phyloP scores from a whole-genome alignment of 2,888 invertebrate genomes.

The Iselma pallidipennis region DNA sequence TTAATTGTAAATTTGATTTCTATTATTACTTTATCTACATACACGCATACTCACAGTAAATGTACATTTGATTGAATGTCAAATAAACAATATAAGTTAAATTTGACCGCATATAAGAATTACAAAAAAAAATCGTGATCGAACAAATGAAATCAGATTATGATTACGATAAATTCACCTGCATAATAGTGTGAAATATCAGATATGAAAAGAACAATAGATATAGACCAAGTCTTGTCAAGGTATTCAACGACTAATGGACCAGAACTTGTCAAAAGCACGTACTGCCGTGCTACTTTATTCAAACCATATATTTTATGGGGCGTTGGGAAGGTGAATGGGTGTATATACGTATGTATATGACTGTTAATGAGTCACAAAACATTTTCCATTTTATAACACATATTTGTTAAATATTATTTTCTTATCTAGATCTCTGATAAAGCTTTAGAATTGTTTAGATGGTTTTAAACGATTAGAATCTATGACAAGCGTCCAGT shows the following conservation, averaged over 20 bases:
- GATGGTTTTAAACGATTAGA: too few species aligned
- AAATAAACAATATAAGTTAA: background rate
- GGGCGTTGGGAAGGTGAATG: background rate
- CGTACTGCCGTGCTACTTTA: slow-evolving; percentile 18
- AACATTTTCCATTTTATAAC: background rate
- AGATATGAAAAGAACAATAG: slow-evolving; percentile 16
- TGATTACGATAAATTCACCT: slow-evolving; percentile 2
- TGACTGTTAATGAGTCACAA: background rate
- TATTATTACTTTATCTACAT: too few species aligned
- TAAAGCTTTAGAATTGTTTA: background rate
- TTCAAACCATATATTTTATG: background rate
- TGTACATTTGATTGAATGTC: too few species aligned
- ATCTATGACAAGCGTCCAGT: too few species aligned
- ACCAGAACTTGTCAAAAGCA: slow-evolving; percentile 26
- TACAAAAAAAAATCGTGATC: slow-evolving; percentile 5
- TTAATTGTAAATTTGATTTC: too few species aligned
- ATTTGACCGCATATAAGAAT: background rate
- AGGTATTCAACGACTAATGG: slow-evolving; percentile 21
- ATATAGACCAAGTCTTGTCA: slow-evolving; percentile 10
- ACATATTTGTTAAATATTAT: background rate
- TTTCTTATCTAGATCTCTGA: background rate
- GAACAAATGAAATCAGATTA: slow-evolving; percentile 5
- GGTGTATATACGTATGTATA: background rate
- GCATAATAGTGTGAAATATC: slow-evolving; percentile 12
- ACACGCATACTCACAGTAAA: too few species aligned